These are phyloP conservation scores for Drosophila insularis DNA, from an alignment of 1,140 invertebrate genomes.

Conservation along the genomic window DNA sequence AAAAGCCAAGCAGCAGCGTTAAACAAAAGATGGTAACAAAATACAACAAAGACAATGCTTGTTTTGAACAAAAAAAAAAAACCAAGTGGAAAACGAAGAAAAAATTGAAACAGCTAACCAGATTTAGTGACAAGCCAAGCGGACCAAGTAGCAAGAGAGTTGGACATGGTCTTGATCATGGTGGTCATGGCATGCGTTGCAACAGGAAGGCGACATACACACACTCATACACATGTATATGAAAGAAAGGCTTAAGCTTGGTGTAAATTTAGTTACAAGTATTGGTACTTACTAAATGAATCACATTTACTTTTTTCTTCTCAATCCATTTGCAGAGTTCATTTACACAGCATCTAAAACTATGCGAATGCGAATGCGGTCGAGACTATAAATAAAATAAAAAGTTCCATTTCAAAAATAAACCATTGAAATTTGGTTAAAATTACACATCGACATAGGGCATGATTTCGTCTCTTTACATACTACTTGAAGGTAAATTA, in stretches of 20 bases:
- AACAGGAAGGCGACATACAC: slow-evolving; percentile 1
- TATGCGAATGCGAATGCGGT: neutral
- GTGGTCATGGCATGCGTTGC: slow-evolving; percentile 3
- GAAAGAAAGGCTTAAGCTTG: slow-evolving; percentile 2
- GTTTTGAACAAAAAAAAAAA: slow-evolving; percentile 19
- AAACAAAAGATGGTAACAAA: slow-evolving; percentile 54
- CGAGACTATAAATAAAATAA: neutral
- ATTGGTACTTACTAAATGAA: neutral
- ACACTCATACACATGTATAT: neutral
- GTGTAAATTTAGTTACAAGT: neutral
- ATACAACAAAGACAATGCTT: slow-evolving; percentile 46
- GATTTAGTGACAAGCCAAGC: slow-evolving; percentile 52
- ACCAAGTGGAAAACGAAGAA: slow-evolving; percentile 21
- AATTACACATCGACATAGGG: slow-evolving; percentile 4
- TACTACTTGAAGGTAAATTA: slow-evolving; percentile 10
- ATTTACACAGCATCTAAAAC: neutral
- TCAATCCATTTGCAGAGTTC: slow-evolving; percentile 5
- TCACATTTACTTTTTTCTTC: neutral
- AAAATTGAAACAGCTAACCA: slow-evolving; percentile 42
- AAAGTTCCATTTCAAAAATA: slow-evolving; percentile 12
- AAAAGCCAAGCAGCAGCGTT: slow-evolving; percentile 10
- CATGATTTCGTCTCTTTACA: neutral
- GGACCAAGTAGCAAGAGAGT: neutral
- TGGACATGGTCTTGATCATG: neutral
- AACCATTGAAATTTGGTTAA: slow-evolving; percentile 1